These are phyloP conservation scores for Tapirus terrestris DNA, from an alignment of 2,113 vertebrate species.

Conservation along the genomic window DNA sequence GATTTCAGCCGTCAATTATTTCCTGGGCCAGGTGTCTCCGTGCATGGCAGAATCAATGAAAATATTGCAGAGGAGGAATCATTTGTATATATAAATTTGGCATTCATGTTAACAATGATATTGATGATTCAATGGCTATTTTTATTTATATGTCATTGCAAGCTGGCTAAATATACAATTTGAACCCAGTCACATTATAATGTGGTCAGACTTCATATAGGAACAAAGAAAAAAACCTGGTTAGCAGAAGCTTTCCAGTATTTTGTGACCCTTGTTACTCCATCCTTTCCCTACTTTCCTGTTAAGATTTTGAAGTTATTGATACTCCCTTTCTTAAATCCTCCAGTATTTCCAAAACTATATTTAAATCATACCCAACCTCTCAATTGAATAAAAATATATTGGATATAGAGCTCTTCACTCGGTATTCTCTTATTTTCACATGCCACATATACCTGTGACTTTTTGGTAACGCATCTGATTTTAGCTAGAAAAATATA, in stretches of 20 bases:
- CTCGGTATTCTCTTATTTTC: background rate
- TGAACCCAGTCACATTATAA: background rate
- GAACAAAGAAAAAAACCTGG: background rate
- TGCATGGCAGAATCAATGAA: background rate
- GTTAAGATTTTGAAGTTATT: background rate
- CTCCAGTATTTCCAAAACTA: background rate
- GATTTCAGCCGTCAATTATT: background rate
- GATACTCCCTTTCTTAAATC: background rate
- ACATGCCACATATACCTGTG: background rate
- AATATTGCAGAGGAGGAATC: background rate
- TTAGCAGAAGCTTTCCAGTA: background rate
- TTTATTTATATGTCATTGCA: background rate
- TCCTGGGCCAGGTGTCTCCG: background rate
- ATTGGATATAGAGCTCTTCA: background rate
- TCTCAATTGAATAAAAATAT: background rate
- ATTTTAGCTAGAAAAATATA: constrained; percentile 17
- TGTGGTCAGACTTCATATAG: background rate
- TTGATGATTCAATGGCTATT: background rate
- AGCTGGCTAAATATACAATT: background rate
- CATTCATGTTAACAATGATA: background rate
- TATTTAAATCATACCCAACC: background rate
- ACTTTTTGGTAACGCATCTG: constrained; percentile 12
- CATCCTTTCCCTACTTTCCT: background rate
- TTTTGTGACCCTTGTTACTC: background rate
- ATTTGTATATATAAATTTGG: background rate